These are phyloP conservation scores for Plumapathes pennacea DNA, from an alignment of 92 coral and sea anemone species.

Conservation along the genomic window DNA sequence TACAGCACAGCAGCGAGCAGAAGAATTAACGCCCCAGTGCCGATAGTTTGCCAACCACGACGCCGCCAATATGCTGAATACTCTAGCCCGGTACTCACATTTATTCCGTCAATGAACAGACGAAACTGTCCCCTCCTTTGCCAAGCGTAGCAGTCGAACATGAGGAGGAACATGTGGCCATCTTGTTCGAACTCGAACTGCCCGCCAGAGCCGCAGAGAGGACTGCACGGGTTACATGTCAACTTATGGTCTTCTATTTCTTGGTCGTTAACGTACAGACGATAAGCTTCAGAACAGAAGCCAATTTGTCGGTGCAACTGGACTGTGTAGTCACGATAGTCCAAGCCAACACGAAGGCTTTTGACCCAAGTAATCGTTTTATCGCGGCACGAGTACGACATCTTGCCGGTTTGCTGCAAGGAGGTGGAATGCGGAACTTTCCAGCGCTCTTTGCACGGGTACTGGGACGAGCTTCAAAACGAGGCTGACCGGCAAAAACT, in stretches of 20 bases:
- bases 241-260: conserved; percentile 57
- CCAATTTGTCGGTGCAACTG: conserved; percentile 64
- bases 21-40: conserved; percentile 46
- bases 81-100: conserved; percentile 80
- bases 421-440: too few species aligned
- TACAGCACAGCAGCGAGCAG: conserved; percentile 52
- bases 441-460: too few species aligned
- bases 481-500: conserved; percentile 60
- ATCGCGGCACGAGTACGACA: conserved; percentile 67
- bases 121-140: conserved; percentile 72
- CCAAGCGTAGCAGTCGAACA: conserved; percentile 68
- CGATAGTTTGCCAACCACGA: conserved; percentile 68
- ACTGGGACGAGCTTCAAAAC: too few species aligned
- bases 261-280: conserved; percentile 71
- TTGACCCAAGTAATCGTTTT: conserved; percentile 82
- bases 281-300: conserved; percentile 65
- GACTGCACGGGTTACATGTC: conserved; percentile 87
- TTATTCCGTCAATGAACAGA: conserved; percentile 78
- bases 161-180: conserved; percentile 72
- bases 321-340: conserved; percentile 69
- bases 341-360: conserved; percentile 66
- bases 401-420: too few species aligned
- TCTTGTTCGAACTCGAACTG: conserved; percentile 81
- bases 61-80: conserved; percentile 83
- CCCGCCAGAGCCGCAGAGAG: conserved; percentile 82